A percentile compares a stretch with the other conserved stretches of the same genome.
These are phyloP conservation scores for Nomada ferruginata DNA, from an alignment of 2,888 invertebrate species.

Conservation along the genomic window DNA sequence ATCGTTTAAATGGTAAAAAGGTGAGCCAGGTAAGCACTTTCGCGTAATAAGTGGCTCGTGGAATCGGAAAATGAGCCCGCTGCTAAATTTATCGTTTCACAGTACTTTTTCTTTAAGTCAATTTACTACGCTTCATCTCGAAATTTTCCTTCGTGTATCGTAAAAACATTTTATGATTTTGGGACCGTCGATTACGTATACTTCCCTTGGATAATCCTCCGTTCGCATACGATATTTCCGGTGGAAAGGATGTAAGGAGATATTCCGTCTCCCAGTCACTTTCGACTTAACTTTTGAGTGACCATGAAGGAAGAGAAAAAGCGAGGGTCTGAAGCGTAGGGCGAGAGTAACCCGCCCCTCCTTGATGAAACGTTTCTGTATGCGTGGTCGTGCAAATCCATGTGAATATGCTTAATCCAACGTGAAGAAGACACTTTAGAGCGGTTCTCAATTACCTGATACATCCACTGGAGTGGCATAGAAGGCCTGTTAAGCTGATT, in stretches of 20 bases:
- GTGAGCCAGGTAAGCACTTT: not conserved
- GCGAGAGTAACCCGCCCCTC: constrained; percentile 53
- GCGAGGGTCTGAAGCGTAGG: constrained; percentile 10
- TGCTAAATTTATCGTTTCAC: not conserved
- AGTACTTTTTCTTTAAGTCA: not conserved
- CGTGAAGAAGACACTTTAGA: constrained; percentile 58
- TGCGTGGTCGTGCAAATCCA: constrained; percentile 50
- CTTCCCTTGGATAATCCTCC: constrained; percentile 27
- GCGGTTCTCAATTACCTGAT: constrained; percentile 68
- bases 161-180: not conserved
- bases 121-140: not conserved
- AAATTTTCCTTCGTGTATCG: not conserved
- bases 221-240: constrained; percentile 47
- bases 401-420: constrained; percentile 68
- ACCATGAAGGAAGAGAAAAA: not conserved
- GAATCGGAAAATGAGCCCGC: not conserved
- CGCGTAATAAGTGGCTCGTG: constrained; percentile 21
- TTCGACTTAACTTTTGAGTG: constrained; percentile 9
- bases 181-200: constrained; percentile 13
- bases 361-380: constrained; percentile 17
- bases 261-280: constrained; percentile 23
- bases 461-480: constrained; percentile 40
- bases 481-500: constrained; percentile 57
- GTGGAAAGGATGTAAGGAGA: constrained; percentile 45
- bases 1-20: constrained; percentile 13